Evolutionary conservation across 1,140 invertebrate species (phyloP).

Genomic region (Galleria mellonella): DNA sequence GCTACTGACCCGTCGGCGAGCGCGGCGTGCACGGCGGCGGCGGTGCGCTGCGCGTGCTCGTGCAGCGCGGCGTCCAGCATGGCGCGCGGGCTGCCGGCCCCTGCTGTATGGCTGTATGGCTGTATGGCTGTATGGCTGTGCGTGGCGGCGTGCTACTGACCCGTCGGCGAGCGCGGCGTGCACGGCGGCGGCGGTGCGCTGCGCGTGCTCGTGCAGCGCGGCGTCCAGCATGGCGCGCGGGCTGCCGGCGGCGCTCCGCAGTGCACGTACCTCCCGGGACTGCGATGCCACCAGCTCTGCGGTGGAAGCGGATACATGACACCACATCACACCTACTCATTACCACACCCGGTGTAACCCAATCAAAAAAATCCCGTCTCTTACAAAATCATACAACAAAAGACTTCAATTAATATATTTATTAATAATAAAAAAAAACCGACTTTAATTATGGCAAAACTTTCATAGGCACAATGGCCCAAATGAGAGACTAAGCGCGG

Average conservation of each 20-base stretch:
- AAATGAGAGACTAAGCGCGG: too few species aligned
- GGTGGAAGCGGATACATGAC: background rate
- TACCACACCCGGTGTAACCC: too few species aligned
- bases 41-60: constrained; percentile 34
- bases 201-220: constrained; percentile 32
- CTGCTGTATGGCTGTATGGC: constrained; percentile 10
- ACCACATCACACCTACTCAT: too few species aligned
- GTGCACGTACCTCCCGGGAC: constrained; percentile 10
- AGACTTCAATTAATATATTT: too few species aligned
- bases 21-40: constrained; percentile 36
- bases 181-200: constrained; percentile 33
- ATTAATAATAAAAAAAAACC: too few species aligned
- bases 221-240: constrained; percentile 34
- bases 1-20: constrained; percentile 31
- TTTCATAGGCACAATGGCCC: too few species aligned
- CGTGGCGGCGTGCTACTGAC: constrained; percentile 20
- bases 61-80: constrained; percentile 33
- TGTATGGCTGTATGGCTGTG: too few species aligned
- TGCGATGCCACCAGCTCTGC: constrained; percentile 5
- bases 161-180: constrained; percentile 38
- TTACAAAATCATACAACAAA: too few species aligned
- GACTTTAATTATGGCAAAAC: too few species aligned
- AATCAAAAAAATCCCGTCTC: too few species aligned
- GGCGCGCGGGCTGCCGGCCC: constrained; percentile 21
- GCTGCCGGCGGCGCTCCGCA: constrained; percentile 18